phyloP scores from a whole-genome alignment of 2,888 invertebrate genomes.

The Octonoba sinensis region DNA sequence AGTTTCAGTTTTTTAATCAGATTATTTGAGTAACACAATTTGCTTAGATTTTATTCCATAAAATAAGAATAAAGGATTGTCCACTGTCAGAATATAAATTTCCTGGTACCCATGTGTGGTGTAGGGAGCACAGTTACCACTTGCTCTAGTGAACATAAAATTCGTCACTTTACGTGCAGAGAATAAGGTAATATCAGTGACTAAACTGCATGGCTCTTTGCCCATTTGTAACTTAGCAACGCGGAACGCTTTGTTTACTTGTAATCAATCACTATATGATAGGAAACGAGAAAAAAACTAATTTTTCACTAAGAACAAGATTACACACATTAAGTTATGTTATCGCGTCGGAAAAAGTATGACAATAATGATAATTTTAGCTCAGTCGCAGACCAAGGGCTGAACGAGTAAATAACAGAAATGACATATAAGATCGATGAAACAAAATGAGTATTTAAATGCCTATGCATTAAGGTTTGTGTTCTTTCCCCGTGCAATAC shows the following conservation, averaged over 20 bases:
- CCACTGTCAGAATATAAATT: conserved; percentile 22
- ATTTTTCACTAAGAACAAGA: conserved; percentile 2
- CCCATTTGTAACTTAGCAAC: conserved; percentile 54
- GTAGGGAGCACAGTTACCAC: conserved; percentile 9
- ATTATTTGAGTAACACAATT: no score
- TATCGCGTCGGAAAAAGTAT: no score
- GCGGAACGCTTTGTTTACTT: conserved; percentile 34
- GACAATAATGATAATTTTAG: no score
- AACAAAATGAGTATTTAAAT: no score
- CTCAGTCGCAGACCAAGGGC: no score
- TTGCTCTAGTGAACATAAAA: conserved; percentile 28
- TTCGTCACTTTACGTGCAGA: conserved; percentile 27
- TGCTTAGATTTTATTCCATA: not conserved
- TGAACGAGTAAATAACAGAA: no score
- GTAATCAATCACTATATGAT: conserved; percentile 40
- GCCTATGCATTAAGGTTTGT: no score
- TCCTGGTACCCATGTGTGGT: conserved; percentile 11
- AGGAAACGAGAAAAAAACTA: not conserved
- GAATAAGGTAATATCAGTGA: conserved; percentile 30
- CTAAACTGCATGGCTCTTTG: conserved; percentile 36
- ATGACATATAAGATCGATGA: no score
- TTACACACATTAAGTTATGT: not conserved
- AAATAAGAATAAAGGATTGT: conserved; percentile 4
- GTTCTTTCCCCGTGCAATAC: no score
- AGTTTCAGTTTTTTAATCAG: not conserved